phyloP scores from a whole-genome alignment of 2,888 invertebrate genomes.

The Lycaena phlaeas region DNA sequence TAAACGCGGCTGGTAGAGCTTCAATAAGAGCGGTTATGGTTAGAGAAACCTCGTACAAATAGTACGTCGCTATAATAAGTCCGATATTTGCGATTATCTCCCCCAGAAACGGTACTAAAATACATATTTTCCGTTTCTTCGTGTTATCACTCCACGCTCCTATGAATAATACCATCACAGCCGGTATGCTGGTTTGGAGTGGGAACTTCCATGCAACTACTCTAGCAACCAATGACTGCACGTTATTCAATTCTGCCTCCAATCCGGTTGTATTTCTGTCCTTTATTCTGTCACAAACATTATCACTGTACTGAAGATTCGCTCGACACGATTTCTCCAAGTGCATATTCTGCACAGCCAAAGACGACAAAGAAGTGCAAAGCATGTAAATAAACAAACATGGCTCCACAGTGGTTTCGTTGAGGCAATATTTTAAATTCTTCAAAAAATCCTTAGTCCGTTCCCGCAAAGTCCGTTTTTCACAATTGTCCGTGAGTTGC shows the following conservation, averaged over 20 bases:
- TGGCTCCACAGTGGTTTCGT: conserved; percentile 76
- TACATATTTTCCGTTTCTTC: conserved; percentile 72
- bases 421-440: conserved; percentile 42
- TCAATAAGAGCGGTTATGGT: conserved; percentile 68
- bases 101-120: conserved; percentile 70
- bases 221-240: conserved; percentile 64
- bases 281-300: conserved; percentile 65
- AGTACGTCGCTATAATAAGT: conserved; percentile 69
- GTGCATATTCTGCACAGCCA: conserved; percentile 72
- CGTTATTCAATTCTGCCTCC: conserved; percentile 46
- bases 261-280: conserved; percentile 54
- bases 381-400: conserved; percentile 77
- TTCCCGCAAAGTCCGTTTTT: conserved; percentile 40
- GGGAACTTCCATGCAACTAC: conserved; percentile 74
- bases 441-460: conserved; percentile 44
- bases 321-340: conserved; percentile 74
- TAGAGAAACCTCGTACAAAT: conserved; percentile 66
- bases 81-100: conserved; percentile 70
- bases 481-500: conserved; percentile 38
- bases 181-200: conserved; percentile 73
- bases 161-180: conserved; percentile 69
- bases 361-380: conserved; percentile 76
- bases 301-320: conserved; percentile 61
- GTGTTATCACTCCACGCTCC: conserved; percentile 77
- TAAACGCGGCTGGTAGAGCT: conserved; percentile 71